Evolutionary conservation across 2,797 vertebrate genomes (phyloP).

Genomic region (Corythornis leucogaster): DNA sequence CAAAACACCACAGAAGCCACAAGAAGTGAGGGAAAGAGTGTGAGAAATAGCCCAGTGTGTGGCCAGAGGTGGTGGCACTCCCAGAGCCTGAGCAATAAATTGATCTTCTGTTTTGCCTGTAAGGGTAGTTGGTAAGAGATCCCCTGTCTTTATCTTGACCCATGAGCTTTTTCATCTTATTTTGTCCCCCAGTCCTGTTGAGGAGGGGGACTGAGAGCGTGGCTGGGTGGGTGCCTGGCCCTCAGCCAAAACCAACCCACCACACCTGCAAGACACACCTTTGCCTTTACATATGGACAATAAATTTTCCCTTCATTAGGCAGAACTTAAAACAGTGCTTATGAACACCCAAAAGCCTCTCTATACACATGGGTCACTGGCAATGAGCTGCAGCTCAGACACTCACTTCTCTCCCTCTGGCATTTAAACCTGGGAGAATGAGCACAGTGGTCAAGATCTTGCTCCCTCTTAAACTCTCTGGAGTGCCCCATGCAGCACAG

Average conservation of each 20-base stretch:
- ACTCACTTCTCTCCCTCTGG: neutral
- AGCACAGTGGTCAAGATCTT: neutral
- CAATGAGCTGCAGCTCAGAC: neutral
- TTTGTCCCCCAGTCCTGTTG: neutral
- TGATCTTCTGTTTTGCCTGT: neutral
- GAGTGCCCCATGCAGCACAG: rapidly evolving
- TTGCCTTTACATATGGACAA: neutral
- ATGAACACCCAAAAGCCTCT: neutral
- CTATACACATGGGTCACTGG: neutral
- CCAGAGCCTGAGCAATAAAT: rapidly evolving
- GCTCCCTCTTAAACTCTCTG: neutral
- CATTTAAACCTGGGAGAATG: neutral
- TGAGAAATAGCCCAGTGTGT: neutral
- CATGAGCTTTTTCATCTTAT: neutral
- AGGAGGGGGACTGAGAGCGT: neutral
- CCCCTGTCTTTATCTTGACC: neutral
- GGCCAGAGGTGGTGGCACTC: rapidly evolving
- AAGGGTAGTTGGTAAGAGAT: neutral
- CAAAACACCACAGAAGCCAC: rapidly evolving
- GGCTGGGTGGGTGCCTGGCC: rapidly evolving
- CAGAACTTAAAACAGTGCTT: neutral
- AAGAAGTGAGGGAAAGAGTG: neutral
- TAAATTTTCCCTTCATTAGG: neutral
- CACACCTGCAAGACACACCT: neutral
- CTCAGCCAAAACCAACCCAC: neutral